phyloP scores from a whole-genome alignment of 2,888 invertebrate genomes.

The Perizoma flavofasciatum region DNA sequence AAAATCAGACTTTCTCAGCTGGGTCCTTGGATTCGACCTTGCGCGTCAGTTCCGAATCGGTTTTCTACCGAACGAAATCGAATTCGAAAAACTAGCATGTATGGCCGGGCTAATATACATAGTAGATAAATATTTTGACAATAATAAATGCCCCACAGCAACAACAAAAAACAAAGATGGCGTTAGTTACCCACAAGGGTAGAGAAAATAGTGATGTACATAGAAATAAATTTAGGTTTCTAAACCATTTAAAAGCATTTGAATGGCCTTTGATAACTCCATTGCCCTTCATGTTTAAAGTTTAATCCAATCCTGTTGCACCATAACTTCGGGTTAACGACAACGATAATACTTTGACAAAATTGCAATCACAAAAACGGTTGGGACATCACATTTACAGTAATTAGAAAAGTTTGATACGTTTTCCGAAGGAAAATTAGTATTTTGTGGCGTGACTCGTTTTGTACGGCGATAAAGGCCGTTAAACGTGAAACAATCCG shows the following conservation, averaged over 20 bases:
- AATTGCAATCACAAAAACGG: constrained; percentile 65
- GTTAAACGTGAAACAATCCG: constrained; percentile 58
- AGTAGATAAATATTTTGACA: too few relatives aligned
- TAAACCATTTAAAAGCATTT: too few relatives aligned
- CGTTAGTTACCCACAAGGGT: constrained; percentile 6
- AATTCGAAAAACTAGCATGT: too few relatives aligned
- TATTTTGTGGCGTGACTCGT: constrained; percentile 74
- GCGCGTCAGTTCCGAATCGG: too few relatives aligned
- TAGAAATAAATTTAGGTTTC: too few relatives aligned
- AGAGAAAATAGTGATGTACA: background rate
- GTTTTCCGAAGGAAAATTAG: constrained; percentile 74
- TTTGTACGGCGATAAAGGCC: constrained; percentile 65
- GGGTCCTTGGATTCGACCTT: too few relatives aligned
- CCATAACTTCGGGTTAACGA: constrained; percentile 43
- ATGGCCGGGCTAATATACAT: too few relatives aligned
- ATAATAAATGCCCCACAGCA: too few relatives aligned
- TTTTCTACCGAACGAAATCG: too few relatives aligned
- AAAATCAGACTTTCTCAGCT: too few relatives aligned
- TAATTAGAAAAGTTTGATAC: constrained; percentile 80
- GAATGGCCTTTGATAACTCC: background rate
- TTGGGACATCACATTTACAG: constrained; percentile 67
- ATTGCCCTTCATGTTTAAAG: constrained; percentile 17
- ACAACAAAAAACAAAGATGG: constrained; percentile 14
- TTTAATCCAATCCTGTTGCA: constrained; percentile 25
- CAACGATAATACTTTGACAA: constrained; percentile 48